Evolutionary conservation across 2,888 invertebrate genomes (phyloP).

Genomic region (Andrena camellia): DNA sequence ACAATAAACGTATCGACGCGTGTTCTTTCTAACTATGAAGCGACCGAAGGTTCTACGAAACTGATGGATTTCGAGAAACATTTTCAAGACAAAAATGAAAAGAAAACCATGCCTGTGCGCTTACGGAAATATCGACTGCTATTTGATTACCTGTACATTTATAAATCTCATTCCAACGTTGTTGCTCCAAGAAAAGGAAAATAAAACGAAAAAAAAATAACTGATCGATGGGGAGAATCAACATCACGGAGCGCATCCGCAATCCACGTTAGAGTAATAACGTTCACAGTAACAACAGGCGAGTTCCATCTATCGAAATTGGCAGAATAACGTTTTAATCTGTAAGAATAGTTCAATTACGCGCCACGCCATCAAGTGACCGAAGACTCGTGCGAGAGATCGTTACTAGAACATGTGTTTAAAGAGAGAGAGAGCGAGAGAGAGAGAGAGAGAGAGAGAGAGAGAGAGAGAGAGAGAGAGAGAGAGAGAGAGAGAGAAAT

Average conservation of each 20-base stretch:
- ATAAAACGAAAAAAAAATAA: neutral
- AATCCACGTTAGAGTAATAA: constrained; percentile 27
- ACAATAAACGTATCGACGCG: neutral
- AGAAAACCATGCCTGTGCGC: constrained; percentile 15
- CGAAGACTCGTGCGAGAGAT: neutral
- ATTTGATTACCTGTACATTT: constrained; percentile 21
- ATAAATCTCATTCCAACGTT: constrained; percentile 41
- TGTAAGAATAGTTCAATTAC: neutral
- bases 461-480: neutral
- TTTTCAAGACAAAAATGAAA: too few species aligned
- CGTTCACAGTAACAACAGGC: neutral
- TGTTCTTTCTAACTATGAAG: neutral
- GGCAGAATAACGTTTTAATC: constrained; percentile 21
- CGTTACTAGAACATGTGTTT: constrained; percentile 3
- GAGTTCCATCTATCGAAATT: constrained; percentile 8
- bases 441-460: too few species aligned
- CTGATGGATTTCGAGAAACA: too few species aligned
- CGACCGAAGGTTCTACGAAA: neutral
- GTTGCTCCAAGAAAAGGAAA: neutral
- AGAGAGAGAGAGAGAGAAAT: neutral
- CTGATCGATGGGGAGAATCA: constrained; percentile 4
- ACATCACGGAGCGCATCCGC: constrained; percentile 31
- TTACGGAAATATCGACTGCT: constrained; percentile 36
- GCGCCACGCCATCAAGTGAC: neutral
- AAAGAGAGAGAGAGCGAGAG: neutral